Evolutionary conservation across 2,888 invertebrate genomes (phyloP).

Genomic region (Alentia gelatinosa): DNA sequence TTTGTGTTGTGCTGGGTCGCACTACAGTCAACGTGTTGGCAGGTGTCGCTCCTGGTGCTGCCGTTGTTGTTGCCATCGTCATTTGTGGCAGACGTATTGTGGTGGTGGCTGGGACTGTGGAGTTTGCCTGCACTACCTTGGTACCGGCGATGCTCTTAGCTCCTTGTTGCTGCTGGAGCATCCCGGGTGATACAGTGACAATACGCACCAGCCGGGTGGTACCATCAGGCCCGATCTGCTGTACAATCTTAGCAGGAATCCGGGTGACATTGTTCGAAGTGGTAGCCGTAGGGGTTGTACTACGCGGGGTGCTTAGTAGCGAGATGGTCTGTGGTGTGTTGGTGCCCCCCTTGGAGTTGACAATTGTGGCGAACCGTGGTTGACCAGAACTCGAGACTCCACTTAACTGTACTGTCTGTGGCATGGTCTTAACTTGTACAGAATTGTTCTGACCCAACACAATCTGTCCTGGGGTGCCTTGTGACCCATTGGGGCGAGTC

Average conservation of each 20-base stretch:
- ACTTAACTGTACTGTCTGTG: slow-evolving; percentile 17
- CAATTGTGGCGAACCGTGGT: slow-evolving; percentile 7
- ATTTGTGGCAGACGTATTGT: not conserved
- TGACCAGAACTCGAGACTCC: not conserved
- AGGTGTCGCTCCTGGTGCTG: not conserved
- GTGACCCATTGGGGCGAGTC: not conserved
- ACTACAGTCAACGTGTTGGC: not conserved
- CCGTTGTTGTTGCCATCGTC: not conserved
- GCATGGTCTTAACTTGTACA: not conserved
- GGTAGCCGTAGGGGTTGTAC: not conserved
- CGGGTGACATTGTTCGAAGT: slow-evolving; percentile 8
- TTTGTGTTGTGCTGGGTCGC: not conserved
- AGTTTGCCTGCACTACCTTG: not conserved
- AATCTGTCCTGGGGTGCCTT: not conserved
- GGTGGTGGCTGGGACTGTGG: not conserved
- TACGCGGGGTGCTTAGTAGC: not conserved
- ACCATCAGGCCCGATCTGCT: slow-evolving; percentile 39
- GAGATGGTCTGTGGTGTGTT: slow-evolving; percentile 3
- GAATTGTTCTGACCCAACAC: not conserved
- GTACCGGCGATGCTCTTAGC: not conserved
- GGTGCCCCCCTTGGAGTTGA: not conserved
- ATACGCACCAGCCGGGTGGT: slow-evolving; percentile 22
- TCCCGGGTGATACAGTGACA: slow-evolving; percentile 33
- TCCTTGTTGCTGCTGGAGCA: slow-evolving; percentile 10
- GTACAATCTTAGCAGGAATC: slow-evolving; percentile 36